phyloP scores from a whole-genome alignment of 2,797 vertebrate genomes.

The Denticeps clupeoides region DNA sequence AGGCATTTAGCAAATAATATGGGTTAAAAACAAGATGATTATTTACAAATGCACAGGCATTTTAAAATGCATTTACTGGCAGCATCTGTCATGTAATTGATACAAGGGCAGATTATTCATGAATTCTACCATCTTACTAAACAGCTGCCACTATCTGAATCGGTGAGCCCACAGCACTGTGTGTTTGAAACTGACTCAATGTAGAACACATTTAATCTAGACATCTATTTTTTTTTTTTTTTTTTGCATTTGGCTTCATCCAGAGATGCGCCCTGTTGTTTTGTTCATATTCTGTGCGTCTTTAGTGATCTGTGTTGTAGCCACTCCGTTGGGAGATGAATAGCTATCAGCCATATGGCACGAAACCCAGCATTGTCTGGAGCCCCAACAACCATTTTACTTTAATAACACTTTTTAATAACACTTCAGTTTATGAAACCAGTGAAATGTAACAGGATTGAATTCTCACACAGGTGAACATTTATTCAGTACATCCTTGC shows the following conservation, averaged over 20 bases:
- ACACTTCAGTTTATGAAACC: too few species aligned
- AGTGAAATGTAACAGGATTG: too few species aligned
- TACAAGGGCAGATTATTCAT: not conserved
- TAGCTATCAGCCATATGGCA: too few species aligned
- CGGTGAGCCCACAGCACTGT: not conserved
- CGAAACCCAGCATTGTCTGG: too few species aligned
- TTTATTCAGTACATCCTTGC: too few species aligned
- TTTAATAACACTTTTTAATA: too few species aligned
- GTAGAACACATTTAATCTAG: not conserved
- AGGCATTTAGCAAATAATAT: too few species aligned
- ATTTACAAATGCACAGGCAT: not conserved
- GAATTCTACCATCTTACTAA: not conserved
- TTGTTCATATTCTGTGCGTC: not conserved
- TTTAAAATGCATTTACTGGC: not conserved
- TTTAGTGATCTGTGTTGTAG: not conserved
- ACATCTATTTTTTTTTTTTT: not conserved
- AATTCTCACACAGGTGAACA: too few species aligned
- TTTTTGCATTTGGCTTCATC: not conserved
- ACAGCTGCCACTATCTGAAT: not conserved
- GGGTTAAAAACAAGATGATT: not conserved
- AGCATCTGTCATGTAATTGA: conserved; percentile 1
- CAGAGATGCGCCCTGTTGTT: not conserved
- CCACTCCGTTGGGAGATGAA: too few species aligned
- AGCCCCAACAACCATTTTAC: too few species aligned
- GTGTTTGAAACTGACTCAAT: not conserved